Evolutionary conservation across 2,113 vertebrate species (phyloP).

Genomic region (Silurus glanis): DNA sequence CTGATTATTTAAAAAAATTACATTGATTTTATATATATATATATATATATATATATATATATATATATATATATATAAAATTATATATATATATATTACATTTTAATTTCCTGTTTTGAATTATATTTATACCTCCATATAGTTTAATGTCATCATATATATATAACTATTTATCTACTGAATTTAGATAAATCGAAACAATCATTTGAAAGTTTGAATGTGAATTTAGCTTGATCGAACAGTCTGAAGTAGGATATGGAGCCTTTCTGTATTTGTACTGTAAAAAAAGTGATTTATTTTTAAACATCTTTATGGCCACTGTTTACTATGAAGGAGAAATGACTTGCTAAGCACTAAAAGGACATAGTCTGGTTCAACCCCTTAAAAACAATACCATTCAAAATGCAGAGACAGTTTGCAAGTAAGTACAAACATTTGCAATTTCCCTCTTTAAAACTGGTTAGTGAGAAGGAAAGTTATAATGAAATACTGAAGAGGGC

Average conservation of each 20-base stretch:
- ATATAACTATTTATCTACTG: background rate
- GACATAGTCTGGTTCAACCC: background rate
- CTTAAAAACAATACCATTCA: background rate
- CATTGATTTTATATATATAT: background rate
- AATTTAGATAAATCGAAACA: background rate
- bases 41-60: too few relatives aligned
- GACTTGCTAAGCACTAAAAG: background rate
- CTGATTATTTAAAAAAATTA: background rate
- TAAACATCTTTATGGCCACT: background rate
- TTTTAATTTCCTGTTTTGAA: background rate
- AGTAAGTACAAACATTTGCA: background rate
- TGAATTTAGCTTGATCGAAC: background rate
- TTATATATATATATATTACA: background rate
- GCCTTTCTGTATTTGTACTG: background rate
- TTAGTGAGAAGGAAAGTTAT: background rate
- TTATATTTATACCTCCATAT: background rate
- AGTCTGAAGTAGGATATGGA: background rate
- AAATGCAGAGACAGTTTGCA: background rate
- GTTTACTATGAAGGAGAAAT: background rate
- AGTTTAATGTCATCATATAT: background rate
- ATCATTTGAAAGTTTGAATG: background rate
- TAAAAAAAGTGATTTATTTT: background rate
- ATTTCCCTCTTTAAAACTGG: background rate
- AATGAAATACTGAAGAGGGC: background rate
- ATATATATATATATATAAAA: background rate